Evolutionary conservation across 2,113 vertebrate species (phyloP).

Genomic region (Festucalex cinctus): DNA sequence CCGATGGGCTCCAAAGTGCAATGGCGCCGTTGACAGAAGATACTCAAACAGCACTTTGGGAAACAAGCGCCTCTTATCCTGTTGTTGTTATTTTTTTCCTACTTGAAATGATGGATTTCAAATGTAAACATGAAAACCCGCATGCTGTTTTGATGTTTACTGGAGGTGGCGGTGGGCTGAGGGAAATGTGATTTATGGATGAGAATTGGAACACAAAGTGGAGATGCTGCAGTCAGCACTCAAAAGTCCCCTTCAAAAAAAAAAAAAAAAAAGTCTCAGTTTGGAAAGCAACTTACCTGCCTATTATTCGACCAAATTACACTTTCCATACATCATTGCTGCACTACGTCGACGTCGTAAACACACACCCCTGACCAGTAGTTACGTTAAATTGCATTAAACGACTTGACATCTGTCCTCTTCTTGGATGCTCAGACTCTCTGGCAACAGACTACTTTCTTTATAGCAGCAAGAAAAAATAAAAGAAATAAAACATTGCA

Average conservation of each 20-base stretch:
- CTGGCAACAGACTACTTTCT: slow-evolving; percentile 8
- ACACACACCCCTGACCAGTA: slow-evolving; percentile 15
- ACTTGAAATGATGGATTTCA: slow-evolving; percentile 35
- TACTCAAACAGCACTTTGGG: slow-evolving; percentile 60
- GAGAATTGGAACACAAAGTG: slow-evolving; percentile 31
- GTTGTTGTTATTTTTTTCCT: slow-evolving; percentile 1
- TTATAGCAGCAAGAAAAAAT: not conserved
- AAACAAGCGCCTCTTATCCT: slow-evolving; percentile 61
- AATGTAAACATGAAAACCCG: slow-evolving; percentile 63
- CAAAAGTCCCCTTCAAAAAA: slow-evolving; percentile 8
- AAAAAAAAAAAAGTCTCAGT: slow-evolving; percentile 16
- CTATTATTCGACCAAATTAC: not conserved
- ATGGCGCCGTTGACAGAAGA: slow-evolving; percentile 31
- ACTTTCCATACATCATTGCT: not conserved
- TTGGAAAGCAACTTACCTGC: slow-evolving; percentile 36
- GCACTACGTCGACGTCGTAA: slow-evolving; percentile 11
- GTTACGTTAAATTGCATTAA: slow-evolving; percentile 14
- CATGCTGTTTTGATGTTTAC: slow-evolving; percentile 69
- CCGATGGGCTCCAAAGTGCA: slow-evolving; percentile 44
- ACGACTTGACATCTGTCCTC: slow-evolving; percentile 22
- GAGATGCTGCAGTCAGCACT: slow-evolving; percentile 25
- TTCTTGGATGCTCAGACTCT: slow-evolving; percentile 10
- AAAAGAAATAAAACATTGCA: not conserved
- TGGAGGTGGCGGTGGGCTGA: slow-evolving; percentile 30
- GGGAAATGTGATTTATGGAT: slow-evolving; percentile 31